Percentiles rank a stretch among this genome's conserved stretches.
Evolutionary conservation across 2,113 vertebrate species (phyloP).

Genomic region (Lipotes vexillifer): DNA sequence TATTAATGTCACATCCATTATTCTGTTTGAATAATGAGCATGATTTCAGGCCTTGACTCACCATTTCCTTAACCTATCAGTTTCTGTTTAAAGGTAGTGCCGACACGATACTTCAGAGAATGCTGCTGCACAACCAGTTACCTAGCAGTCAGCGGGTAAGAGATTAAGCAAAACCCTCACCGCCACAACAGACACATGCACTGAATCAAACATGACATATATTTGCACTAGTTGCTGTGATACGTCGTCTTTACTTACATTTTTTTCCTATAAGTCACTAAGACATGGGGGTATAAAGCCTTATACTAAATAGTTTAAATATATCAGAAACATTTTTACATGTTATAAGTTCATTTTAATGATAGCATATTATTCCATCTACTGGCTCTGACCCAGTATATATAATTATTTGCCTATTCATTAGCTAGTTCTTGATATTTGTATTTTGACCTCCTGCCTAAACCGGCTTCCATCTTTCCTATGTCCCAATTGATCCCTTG

Average conservation of each 20-base stretch:
- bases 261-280: neutral
- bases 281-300: neutral
- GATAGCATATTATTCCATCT: neutral
- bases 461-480: neutral
- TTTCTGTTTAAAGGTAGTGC: neutral
- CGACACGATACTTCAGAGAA: neutral
- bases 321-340: neutral
- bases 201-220: neutral
- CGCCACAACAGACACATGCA: neutral
- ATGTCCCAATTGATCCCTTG: neutral
- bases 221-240: neutral
- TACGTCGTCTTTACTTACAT: neutral
- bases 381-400: neutral
- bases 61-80: neutral
- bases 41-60: neutral
- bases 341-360: neutral
- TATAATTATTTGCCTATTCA: neutral
- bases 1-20: neutral
- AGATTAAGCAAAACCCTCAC: neutral
- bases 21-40: neutral
- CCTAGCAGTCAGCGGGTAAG: neutral
- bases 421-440: conserved; percentile 8
- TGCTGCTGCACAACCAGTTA: neutral
- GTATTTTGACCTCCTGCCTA: neutral
- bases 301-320: neutral